phyloP scores from a whole-genome alignment of 2,888 invertebrate genomes.

The Macrophya alboannulata region DNA sequence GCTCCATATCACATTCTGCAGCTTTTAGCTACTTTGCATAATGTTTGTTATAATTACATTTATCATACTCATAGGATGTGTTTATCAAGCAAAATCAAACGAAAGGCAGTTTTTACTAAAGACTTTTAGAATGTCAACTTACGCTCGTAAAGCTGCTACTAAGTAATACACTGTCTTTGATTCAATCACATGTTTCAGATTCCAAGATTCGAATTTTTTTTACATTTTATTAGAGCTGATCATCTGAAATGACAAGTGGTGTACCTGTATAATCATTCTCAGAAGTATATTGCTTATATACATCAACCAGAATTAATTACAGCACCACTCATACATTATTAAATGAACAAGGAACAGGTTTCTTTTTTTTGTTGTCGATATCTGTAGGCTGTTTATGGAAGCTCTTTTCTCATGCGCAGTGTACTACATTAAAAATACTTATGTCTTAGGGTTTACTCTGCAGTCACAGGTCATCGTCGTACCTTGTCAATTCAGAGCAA shows the following conservation, averaged over 20 bases:
- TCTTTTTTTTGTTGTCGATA: not conserved
- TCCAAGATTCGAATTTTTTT: slow-evolving; percentile 13
- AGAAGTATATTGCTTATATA: not conserved
- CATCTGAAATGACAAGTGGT: slow-evolving; percentile 20
- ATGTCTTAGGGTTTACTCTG: slow-evolving; percentile 37
- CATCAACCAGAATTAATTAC: slow-evolving; percentile 18
- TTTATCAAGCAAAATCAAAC: slow-evolving; percentile 51
- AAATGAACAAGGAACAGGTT: not conserved
- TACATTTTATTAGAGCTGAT: not conserved
- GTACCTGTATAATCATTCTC: not conserved
- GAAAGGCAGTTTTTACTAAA: slow-evolving; percentile 31
- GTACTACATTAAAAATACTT: slow-evolving; percentile 34
- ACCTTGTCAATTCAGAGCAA: slow-evolving; percentile 22
- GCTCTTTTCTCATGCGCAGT: slow-evolving; percentile 39
- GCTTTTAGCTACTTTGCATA: slow-evolving; percentile 56
- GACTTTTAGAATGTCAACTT: slow-evolving; percentile 52
- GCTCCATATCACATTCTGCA: slow-evolving; percentile 56
- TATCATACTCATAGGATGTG: slow-evolving; percentile 44
- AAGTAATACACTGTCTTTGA: slow-evolving; percentile 9
- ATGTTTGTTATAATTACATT: slow-evolving; percentile 53
- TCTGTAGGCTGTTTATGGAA: slow-evolving; percentile 1
- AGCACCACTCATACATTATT: slow-evolving; percentile 20
- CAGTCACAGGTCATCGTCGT: not conserved
- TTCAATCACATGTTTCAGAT: not conserved
- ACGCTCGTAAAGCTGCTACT: slow-evolving; percentile 54